phyloP scores from a whole-genome alignment of 2,797 vertebrate species.

The Thamnophis elegans region DNA sequence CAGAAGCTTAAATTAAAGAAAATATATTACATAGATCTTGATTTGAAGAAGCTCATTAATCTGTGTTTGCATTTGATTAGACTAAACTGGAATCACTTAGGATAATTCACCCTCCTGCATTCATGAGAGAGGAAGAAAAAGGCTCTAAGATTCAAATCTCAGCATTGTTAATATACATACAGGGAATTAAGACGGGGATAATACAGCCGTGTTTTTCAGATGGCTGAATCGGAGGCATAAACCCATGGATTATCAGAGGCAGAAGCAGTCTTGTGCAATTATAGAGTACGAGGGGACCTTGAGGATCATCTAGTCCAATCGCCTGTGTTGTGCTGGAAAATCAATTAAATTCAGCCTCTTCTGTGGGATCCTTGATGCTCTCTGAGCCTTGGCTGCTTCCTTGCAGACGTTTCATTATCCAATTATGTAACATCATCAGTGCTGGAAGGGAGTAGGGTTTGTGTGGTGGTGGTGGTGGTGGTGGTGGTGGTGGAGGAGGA shows the following conservation, averaged over 20 bases:
- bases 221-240: not conserved
- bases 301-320: not conserved
- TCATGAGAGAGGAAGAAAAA: conserved; percentile 6
- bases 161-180: not conserved
- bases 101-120: conserved; percentile 34
- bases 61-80: conserved; percentile 59
- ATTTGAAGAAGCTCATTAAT: conserved; percentile 50
- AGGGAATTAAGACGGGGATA: not conserved
- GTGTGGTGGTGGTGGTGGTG: not conserved
- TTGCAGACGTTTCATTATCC: not conserved
- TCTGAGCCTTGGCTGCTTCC: not conserved
- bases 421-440: not conserved
- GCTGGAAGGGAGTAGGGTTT: not conserved
- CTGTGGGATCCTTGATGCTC: not conserved
- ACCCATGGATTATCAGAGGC: not conserved
- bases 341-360: not conserved
- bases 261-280: not conserved
- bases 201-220: not conserved
- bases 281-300: not conserved
- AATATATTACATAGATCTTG: conserved; percentile 43
- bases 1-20: conserved; percentile 52
- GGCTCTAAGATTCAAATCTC: conserved; percentile 25
- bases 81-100: conserved; percentile 45
- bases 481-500: no score
- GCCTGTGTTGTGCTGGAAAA: not conserved